Conservation (phyloP, 2,888 invertebrate genomes). For the Cantharis nigra region DNA sequence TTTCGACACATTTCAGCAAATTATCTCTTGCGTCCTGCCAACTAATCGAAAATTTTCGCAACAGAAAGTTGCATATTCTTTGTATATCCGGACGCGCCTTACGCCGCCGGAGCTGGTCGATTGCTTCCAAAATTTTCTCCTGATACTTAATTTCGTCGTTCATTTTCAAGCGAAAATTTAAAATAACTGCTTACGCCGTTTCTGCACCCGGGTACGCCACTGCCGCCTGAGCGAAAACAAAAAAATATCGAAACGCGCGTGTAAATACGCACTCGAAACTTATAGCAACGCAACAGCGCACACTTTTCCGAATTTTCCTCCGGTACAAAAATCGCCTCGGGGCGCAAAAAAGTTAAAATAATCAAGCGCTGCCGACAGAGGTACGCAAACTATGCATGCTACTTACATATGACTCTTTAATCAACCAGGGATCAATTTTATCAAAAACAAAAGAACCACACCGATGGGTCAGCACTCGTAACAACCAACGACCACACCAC, state of each 20-base stretch:
- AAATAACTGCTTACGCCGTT: not conserved
- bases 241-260: not conserved
- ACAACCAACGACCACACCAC: not conserved
- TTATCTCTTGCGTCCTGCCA: constrained; percentile 71
- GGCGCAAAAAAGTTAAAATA: not conserved
- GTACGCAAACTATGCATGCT: not conserved
- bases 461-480: not conserved
- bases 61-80: constrained; percentile 80
- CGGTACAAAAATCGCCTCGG: not conserved
- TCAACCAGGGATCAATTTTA: not conserved
- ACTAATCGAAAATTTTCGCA: constrained; percentile 73
- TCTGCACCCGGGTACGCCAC: constrained; percentile 13
- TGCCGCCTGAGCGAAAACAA: not conserved
- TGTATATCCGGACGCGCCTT: constrained; percentile 85
- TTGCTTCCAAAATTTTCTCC: constrained; percentile 79
- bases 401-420: not conserved
- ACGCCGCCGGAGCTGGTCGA: constrained; percentile 80
- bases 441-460: not conserved
- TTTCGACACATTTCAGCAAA: constrained; percentile 74
- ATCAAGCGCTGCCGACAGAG: not conserved
- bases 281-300: not conserved
- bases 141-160: constrained; percentile 66
- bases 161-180: not conserved
- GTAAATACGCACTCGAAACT: not conserved
- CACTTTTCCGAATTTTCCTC: not conserved